These are phyloP conservation scores for Cranoglanis bouderius DNA, from an alignment of 2,113 vertebrate species.

Conservation along the genomic window DNA sequence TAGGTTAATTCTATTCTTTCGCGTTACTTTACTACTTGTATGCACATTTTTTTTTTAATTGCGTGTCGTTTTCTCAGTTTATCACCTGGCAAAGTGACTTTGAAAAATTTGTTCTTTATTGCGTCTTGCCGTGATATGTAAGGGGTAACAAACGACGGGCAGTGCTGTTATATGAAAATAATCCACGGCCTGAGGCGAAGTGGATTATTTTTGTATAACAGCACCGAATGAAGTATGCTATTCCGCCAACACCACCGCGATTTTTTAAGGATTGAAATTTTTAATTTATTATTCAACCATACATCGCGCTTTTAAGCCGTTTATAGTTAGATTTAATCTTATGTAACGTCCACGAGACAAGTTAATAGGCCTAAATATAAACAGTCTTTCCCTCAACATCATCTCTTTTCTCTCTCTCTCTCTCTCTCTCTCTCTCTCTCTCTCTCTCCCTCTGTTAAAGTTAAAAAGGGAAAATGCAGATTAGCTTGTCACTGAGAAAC, in stretches of 20 bases:
- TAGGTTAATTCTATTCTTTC: not conserved
- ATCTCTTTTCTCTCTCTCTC: not conserved
- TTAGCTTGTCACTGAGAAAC: not conserved
- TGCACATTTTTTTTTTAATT: not conserved
- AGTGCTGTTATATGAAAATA: not conserved
- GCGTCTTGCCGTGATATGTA: not conserved
- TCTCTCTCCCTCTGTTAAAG: not conserved
- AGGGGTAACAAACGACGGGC: not conserved
- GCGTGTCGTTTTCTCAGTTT: not conserved
- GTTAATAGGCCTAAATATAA: not conserved
- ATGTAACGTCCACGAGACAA: not conserved
- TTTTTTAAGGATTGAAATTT: not conserved
- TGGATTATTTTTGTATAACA: not conserved
- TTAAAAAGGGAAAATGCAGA: not conserved
- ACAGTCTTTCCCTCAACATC: not conserved
- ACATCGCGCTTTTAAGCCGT: not conserved
- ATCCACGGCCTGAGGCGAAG: not conserved
- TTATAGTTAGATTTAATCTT: not conserved
- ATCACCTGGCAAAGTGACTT: not conserved
- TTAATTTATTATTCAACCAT: not conserved
- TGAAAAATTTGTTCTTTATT: not conserved
- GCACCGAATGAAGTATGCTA: not conserved
- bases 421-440: not conserved
- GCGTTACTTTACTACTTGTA: too few relatives aligned
- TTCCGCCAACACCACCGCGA: not conserved